Evolutionary conservation across 2,113 vertebrate species (phyloP), one percentile per base, ranked within the genome.

Genomic region (Strigops habroptila): DNA sequence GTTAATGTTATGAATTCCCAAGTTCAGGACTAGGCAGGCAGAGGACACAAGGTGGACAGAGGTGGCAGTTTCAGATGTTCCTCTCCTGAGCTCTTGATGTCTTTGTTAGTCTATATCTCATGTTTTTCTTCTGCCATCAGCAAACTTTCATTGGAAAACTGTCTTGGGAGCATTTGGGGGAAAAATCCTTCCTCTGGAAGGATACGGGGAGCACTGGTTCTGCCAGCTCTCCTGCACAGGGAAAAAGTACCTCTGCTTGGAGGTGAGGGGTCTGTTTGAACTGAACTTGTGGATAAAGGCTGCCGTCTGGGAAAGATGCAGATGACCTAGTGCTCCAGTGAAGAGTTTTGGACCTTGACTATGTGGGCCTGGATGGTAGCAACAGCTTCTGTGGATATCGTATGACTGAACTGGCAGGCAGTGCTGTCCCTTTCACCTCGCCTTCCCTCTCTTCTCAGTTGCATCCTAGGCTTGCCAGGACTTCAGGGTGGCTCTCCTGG

Each of bases 141-240:
- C 22, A 59, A 65, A 31, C 4, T 16, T 3, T 21, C 21, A 53
- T 18, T 39, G 7, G 16, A 27, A 53, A 88, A 24, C 18, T 25
- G 24, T 31, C 10, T 18, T n/a, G 51, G 43, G 51, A 91, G 33
- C 14, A 8, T 22, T 77, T 43, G 60, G 46, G 88, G 53, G 75
- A 21, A 68, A 24, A 71, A 10, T 7, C 0, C 10, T 48, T 37
- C 41, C 28, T 59, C 30, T 43, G 23, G 67, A 10, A 53, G 92
- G 67, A 3, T 1, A 0, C 4, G 39, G 23, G 83, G 21, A 68
- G 33, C 18, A 0, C 14, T 39, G 28, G 28, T 59, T 44, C 41
- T 91, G 57, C 21, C 44, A 10, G 5, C 31, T 33, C 9, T 67
- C 24, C 63, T 75, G 79, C 22, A 1, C 2, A 2, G 41, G 51